These are phyloP conservation scores for Pterois miles DNA, from an alignment of 2,797 vertebrate genomes.

Conservation along the genomic window DNA sequence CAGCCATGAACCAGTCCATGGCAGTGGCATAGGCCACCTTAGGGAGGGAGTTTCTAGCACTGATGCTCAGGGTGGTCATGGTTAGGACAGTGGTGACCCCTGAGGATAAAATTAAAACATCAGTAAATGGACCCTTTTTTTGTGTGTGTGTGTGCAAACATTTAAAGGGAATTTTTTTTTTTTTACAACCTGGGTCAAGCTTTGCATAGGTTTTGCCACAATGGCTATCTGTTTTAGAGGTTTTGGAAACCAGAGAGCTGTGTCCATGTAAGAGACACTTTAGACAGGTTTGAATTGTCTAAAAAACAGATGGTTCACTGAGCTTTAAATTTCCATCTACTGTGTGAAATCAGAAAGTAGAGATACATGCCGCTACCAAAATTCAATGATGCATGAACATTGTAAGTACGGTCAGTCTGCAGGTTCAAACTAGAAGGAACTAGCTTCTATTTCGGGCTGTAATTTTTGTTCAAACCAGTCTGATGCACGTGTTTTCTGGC, in stretches of 20 bases:
- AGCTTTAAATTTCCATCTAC: constrained; percentile 12
- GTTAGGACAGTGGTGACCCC: constrained; percentile 99
- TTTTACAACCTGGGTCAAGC: constrained; percentile 10
- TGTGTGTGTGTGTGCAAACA: background rate
- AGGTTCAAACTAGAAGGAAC: constrained; percentile 20
- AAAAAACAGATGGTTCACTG: background rate
- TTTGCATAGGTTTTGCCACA: background rate
- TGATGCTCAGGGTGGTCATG: constrained; percentile 99
- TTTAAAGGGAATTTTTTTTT: background rate
- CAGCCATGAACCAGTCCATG: constrained; percentile 99
- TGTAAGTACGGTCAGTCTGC: constrained; percentile 15
- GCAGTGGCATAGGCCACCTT: constrained; percentile 99
- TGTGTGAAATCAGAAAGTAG: constrained; percentile 32
- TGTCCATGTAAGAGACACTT: background rate
- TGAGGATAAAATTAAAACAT: constrained; percentile 75
- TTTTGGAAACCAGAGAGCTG: background rate
- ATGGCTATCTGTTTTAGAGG: background rate
- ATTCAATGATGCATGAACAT: constrained; percentile 18
- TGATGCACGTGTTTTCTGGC: background rate
- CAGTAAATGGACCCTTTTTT: constrained; percentile 16
- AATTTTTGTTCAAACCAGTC: constrained; percentile 1
- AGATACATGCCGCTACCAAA: constrained; percentile 6
- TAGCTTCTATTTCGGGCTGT: background rate
- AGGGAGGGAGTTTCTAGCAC: constrained; percentile 98
- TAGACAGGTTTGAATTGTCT: background rate